Percentiles rank a stretch among this genome's conserved stretches.
Evolutionary conservation across 2,888 invertebrate species (phyloP).

Genomic region (Sturmia bella): DNA sequence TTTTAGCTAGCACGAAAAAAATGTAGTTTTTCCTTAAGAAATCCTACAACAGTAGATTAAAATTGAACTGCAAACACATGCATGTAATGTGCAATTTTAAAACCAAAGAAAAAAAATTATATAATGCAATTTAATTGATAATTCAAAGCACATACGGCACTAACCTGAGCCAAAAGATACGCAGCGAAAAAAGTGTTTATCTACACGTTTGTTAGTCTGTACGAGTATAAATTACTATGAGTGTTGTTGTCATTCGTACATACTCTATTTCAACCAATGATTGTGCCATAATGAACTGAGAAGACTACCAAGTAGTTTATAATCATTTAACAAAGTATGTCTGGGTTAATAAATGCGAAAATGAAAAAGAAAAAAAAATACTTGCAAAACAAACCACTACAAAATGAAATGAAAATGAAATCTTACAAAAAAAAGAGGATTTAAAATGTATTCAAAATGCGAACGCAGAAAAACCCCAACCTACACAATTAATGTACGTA

Average conservation of each 20-base stretch:
- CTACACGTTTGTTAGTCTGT: neutral
- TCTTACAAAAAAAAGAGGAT: constrained; percentile 55
- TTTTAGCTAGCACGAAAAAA: neutral
- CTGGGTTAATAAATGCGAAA: constrained; percentile 67
- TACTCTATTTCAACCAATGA: constrained; percentile 54
- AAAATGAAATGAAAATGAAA: constrained; percentile 67
- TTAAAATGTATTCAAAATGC: constrained; percentile 27
- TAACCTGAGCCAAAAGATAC: constrained; percentile 59
- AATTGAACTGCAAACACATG: constrained; percentile 41
- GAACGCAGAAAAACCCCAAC: constrained; percentile 31
- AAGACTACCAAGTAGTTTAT: constrained; percentile 63
- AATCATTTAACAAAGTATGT: constrained; percentile 60
- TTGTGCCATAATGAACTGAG: constrained; percentile 54
- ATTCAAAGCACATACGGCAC: constrained; percentile 62
- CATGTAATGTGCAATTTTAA: constrained; percentile 41
- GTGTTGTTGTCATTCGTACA: neutral
- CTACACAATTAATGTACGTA: constrained; percentile 32
- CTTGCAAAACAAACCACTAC: constrained; percentile 49
- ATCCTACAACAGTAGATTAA: constrained; percentile 39
- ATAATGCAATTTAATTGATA: constrained; percentile 61
- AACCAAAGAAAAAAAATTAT: constrained; percentile 42
- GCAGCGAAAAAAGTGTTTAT: constrained; percentile 15
- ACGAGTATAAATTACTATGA: neutral
- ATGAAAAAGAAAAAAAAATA: constrained; percentile 2
- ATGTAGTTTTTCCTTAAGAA: constrained; percentile 7